These are phyloP conservation scores for Zeuzera pyrina DNA, from an alignment of 2,888 invertebrate genomes.

Conservation along the genomic window DNA sequence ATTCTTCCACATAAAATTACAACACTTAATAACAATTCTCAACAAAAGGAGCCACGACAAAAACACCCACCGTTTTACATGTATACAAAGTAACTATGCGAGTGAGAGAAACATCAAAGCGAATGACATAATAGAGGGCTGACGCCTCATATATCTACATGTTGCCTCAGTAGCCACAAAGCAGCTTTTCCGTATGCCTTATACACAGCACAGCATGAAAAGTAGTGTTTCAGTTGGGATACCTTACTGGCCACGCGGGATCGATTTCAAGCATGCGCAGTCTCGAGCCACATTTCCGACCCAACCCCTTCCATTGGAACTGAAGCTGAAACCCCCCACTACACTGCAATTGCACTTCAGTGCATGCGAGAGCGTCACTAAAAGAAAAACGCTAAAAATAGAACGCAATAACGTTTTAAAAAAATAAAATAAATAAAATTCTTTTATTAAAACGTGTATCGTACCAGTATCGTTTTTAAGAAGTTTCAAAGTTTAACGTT, in stretches of 20 bases:
- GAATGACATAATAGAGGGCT: conserved; percentile 59
- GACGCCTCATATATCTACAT: neutral
- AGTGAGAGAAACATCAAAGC: conserved; percentile 58
- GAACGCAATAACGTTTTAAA: conserved; percentile 25
- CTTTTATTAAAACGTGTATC: conserved; percentile 3
- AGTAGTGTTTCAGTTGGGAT: conserved; percentile 46
- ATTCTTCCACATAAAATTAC: too few relatives aligned
- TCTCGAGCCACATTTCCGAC: conserved; percentile 30
- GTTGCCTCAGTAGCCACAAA: neutral
- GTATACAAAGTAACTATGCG: too few relatives aligned
- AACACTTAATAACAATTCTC: too few relatives aligned
- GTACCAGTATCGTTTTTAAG: conserved; percentile 2
- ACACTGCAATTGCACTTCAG: conserved; percentile 67
- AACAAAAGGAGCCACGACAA: too few relatives aligned
- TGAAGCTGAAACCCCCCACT: conserved; percentile 32
- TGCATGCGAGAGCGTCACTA: conserved; percentile 53
- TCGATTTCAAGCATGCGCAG: conserved; percentile 67
- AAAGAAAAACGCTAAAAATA: conserved; percentile 35
- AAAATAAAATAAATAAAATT: conserved; percentile 11
- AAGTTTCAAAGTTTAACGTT: neutral
- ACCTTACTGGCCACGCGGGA: conserved; percentile 53
- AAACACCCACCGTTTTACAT: too few relatives aligned
- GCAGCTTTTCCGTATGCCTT: conserved; percentile 8
- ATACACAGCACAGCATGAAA: conserved; percentile 28
- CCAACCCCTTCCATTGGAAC: conserved; percentile 14